Base-by-base conservation (phyloP, 2,113 vertebrate genomes). In the Benitochromis conjunctus region DNA sequence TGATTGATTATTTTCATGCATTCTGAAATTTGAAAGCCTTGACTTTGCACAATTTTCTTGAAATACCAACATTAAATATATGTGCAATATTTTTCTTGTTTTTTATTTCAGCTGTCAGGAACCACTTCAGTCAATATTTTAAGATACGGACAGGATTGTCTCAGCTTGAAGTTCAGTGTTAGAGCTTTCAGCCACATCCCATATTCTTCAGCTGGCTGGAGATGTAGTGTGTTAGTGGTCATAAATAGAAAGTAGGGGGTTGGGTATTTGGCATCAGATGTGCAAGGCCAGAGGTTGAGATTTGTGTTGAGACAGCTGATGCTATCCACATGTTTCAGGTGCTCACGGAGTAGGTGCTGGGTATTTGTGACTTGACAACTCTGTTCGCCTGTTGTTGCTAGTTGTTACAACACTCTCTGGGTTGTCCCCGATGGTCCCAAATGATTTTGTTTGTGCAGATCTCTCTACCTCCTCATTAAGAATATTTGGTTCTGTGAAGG, bases 21-120 rank as follows among this genome's bases (percentile, higher is more conserved):
- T 31, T n/a, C 18, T 60, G 24, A 56, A 12, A 60, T 83, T 78
- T 78, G 6, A 60, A 46, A 14, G 9, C 16, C 1, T 58, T 48
- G 41, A 38, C 2, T 21, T 64, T 66, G 0, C 34, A 66, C 34
- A 21, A 41, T 38, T 38, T 13, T 38, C 2, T 66, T 21, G 0
- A 66, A 21, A 66, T 66, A 19, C 0, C 0, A 2, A 18, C n/a
- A 71, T 7, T 51, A 43, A 24, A 82, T 24, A 55, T n/a, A 31
- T 6, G 21, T 31, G 36, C 9, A 5, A 2, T 0, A 1, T 24
- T 60, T 19, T 53, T 60, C 10, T 10, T 18, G 16, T 34, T 21
- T 10, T 11, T 21, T 66, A 18, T 66, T 4, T 24, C 5, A 31
- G 2, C 2, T 21, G 12, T 76, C 1, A 31, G 16, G 62, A 53